Conservation (phyloP, 2,888 invertebrate genomes). For the Thera obeliscata region DNA sequence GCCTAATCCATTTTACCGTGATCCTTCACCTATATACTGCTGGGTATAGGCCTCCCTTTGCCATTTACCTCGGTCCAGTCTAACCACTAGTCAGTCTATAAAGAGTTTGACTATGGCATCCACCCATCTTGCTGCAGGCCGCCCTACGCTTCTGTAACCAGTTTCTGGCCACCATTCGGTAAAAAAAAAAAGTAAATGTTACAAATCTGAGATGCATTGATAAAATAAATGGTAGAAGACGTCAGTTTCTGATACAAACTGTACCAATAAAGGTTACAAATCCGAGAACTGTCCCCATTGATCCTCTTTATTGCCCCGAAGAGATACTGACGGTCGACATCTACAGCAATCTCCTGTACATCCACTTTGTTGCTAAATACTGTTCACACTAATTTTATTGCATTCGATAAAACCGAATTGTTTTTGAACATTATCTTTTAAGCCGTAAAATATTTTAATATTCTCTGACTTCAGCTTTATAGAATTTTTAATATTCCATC, state of each 20-base stretch:
- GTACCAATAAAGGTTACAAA: conserved; percentile 27
- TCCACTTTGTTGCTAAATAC: conserved; percentile 40
- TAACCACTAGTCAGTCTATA: too few relatives aligned
- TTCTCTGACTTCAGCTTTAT: conserved; percentile 21
- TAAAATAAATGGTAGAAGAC: neutral
- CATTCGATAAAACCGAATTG: conserved; percentile 34
- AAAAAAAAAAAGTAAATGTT: too few relatives aligned
- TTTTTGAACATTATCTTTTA: conserved; percentile 24
- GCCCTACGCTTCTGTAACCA: too few relatives aligned
- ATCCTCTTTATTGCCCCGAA: conserved; percentile 28
- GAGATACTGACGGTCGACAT: conserved; percentile 17
- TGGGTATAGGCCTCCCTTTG: too few relatives aligned
- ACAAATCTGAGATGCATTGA: neutral
- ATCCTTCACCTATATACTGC: too few relatives aligned
- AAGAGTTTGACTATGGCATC: too few relatives aligned
- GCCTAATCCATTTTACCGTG: too few relatives aligned
- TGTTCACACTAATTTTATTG: conserved; percentile 39
- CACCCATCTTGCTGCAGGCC: too few relatives aligned
- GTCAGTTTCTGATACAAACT: neutral
- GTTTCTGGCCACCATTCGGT: too few relatives aligned
- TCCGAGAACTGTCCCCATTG: conserved; percentile 30
- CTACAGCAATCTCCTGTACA: conserved; percentile 19
- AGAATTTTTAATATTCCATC: conserved; percentile 20
- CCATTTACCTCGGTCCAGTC: too few relatives aligned
- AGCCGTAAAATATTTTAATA: conserved; percentile 27